Percentiles rank a stretch among this genome's conserved stretches.
Evolutionary conservation across 2,113 vertebrate species (phyloP).

Genomic region (Poeciliopsis prolifica): DNA sequence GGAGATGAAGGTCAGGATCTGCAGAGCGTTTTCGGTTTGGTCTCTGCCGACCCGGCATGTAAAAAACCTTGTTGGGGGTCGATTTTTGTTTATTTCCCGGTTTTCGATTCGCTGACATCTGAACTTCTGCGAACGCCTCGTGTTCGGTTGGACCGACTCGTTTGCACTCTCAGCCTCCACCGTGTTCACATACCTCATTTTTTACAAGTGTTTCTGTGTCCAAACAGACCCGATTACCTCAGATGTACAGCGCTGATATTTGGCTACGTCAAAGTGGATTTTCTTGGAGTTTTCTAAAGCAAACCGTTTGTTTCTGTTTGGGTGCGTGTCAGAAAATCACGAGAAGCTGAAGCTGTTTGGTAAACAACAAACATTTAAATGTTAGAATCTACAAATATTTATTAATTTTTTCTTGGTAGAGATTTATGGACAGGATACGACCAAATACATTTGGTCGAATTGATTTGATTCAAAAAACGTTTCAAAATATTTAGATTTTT

Average conservation of each 20-base stretch:
- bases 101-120: background rate
- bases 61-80: no score
- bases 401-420: background rate
- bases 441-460: background rate
- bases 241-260: slow-evolving; percentile 1
- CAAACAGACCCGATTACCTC: slow-evolving; percentile 61
- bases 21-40: no score
- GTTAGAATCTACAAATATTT: no score
- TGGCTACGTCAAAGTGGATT: background rate
- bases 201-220: slow-evolving; percentile 24
- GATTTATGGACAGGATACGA: background rate
- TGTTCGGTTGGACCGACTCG: background rate
- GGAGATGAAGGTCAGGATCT: no score
- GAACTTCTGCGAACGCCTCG: slow-evolving; percentile 23
- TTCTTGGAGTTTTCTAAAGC: background rate
- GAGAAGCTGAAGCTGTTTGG: slow-evolving; percentile 6
- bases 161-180: slow-evolving; percentile 36
- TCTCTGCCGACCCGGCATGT: no score
- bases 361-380: slow-evolving; percentile 23
- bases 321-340: slow-evolving; percentile 6
- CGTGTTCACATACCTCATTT: slow-evolving; percentile 45
- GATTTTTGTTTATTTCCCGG: no score
- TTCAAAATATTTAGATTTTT: no score
- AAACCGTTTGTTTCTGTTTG: background rate
- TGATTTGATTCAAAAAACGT: no score